Percentiles rank a stretch among this genome's conserved stretches.
Evolutionary conservation across 2,113 vertebrate genomes (phyloP).

Genomic region (Tylochromis polylepis): DNA sequence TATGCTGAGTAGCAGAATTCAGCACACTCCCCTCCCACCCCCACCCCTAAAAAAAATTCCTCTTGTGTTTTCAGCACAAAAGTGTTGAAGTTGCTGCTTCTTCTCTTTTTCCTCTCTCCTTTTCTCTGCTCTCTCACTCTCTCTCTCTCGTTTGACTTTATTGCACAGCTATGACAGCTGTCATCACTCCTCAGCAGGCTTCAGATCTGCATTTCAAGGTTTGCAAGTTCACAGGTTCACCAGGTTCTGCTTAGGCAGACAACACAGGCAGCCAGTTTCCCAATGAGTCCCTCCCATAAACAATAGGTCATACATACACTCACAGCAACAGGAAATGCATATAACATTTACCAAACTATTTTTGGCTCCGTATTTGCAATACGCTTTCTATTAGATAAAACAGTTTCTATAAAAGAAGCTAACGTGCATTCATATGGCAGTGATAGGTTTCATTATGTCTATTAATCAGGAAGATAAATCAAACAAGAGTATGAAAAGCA

Average conservation of each 20-base stretch:
- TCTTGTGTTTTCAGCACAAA: constrained; percentile 62
- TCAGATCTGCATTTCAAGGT: constrained; percentile 76
- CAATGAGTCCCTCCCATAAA: constrained; percentile 36
- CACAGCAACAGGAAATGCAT: background rate
- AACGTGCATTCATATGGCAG: background rate
- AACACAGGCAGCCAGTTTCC: constrained; percentile 18
- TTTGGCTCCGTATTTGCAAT: background rate
- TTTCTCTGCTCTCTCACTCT: background rate
- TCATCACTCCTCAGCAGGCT: constrained; percentile 67
- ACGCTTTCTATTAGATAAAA: background rate
- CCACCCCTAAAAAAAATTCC: background rate
- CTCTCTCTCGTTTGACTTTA: constrained; percentile 59
- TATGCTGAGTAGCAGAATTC: constrained; percentile 70
- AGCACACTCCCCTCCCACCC: background rate
- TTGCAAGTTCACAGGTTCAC: constrained; percentile 63
- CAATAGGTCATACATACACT: constrained; percentile 27
- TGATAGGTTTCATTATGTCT: background rate
- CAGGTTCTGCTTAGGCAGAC: constrained; percentile 61
- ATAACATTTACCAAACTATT: background rate
- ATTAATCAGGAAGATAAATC: background rate
- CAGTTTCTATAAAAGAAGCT: background rate
- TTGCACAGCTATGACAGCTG: constrained; percentile 73
- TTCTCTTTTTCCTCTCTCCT: constrained; percentile 28
- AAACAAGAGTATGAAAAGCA: background rate
- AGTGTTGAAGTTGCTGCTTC: constrained; percentile 70